phyloP scores from a whole-genome alignment of 2,888 invertebrate species.

The Eupithecia tripunctaria region DNA sequence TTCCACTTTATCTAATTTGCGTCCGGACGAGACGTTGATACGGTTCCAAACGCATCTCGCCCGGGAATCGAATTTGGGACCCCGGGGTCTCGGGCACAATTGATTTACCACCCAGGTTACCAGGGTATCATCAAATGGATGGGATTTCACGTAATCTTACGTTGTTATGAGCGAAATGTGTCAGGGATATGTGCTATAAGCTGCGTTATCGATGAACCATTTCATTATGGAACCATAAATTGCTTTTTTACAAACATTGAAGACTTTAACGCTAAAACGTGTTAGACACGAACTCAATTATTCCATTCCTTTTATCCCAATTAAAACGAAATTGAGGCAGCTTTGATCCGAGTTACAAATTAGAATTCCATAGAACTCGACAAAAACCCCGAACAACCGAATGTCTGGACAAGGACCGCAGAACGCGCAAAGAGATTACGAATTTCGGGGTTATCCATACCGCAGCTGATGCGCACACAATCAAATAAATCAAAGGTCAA shows the following conservation, averaged over 20 bases:
- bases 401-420: constrained; percentile 34
- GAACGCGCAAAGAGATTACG: constrained; percentile 37
- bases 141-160: constrained; percentile 49
- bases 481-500: constrained; percentile 30
- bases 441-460: constrained; percentile 41
- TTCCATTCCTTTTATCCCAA: constrained; percentile 8
- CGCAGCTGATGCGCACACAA: constrained; percentile 19
- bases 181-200: constrained; percentile 30
- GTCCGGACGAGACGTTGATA: constrained; percentile 60
- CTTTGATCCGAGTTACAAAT: constrained; percentile 20
- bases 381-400: constrained; percentile 15
- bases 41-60: constrained; percentile 66
- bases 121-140: constrained; percentile 60
- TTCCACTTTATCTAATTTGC: constrained; percentile 69
- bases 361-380: constrained; percentile 8
- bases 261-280: constrained; percentile 1
- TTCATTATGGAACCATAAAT: not conserved
- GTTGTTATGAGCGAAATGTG: constrained; percentile 42
- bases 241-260: not conserved
- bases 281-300: constrained; percentile 11
- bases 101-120: constrained; percentile 76
- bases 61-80: constrained; percentile 78
- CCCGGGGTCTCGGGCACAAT: constrained; percentile 67
- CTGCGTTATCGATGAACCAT: constrained; percentile 17
- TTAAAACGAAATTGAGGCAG: constrained; percentile 8